A percentile compares a stretch with the other conserved stretches of the same genome.
phyloP scores from a whole-genome alignment of 2,113 vertebrate genomes.

The Penelope pileata region DNA sequence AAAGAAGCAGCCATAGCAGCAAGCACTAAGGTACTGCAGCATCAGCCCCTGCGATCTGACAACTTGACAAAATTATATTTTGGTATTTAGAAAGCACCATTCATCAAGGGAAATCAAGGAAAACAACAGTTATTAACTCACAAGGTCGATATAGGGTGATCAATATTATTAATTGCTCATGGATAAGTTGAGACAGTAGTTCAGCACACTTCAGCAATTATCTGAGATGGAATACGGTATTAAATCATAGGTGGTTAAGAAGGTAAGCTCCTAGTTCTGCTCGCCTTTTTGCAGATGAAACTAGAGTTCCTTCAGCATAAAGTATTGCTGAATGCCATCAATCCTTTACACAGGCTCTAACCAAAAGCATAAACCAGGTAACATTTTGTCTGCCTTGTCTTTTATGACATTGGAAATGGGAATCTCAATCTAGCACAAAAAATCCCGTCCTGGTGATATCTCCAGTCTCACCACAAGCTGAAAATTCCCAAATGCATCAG shows the following conservation, averaged over 20 bases:
- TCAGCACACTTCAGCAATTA: constrained; percentile 12
- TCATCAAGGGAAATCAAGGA: neutral
- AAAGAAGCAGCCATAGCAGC: neutral
- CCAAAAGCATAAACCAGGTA: neutral
- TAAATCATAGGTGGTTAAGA: neutral
- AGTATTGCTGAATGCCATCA: neutral
- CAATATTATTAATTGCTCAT: constrained; percentile 43
- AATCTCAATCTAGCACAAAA: neutral
- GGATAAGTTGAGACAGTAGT: constrained; percentile 26
- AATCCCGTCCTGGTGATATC: neutral
- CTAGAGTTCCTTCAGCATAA: neutral
- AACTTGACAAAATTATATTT: neutral
- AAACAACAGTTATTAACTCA: constrained; percentile 23
- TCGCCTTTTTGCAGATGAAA: neutral
- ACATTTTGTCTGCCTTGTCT: neutral
- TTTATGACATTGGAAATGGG: neutral
- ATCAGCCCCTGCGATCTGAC: neutral
- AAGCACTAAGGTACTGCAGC: neutral
- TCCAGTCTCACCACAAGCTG: neutral
- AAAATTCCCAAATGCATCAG: neutral
- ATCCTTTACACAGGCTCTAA: neutral
- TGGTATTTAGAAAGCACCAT: neutral
- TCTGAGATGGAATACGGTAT: constrained; percentile 3
- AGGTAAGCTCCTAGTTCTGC: neutral
- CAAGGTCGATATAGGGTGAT: constrained; percentile 18